Conservation (phyloP, 2,888 invertebrate genomes). For the Mayetiola destructor region DNA sequence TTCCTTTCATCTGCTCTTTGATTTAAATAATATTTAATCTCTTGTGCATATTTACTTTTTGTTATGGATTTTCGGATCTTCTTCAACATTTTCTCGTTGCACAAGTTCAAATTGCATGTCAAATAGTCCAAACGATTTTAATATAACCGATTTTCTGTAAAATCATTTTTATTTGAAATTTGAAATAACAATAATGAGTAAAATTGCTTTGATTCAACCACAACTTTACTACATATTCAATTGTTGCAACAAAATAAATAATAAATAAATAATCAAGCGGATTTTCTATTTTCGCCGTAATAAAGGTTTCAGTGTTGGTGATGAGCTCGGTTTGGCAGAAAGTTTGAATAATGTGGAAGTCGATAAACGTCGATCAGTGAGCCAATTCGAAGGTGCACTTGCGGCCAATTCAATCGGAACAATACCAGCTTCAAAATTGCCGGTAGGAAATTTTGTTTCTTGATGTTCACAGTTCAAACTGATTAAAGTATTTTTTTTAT, state of each 20-base stretch:
- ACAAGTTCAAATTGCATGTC: background rate
- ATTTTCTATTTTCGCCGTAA: background rate
- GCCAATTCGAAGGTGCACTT: slow-evolving; percentile 38
- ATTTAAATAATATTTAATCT: background rate
- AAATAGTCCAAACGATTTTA: slow-evolving; percentile 2
- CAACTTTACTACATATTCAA: too few relatives aligned
- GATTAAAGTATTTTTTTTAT: slow-evolving; percentile 15
- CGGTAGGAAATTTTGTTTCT: slow-evolving; percentile 19
- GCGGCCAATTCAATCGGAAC: slow-evolving; percentile 36
- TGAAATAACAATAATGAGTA: too few relatives aligned
- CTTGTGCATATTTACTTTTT: background rate
- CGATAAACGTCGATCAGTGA: slow-evolving; percentile 50
- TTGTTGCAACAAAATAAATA: too few relatives aligned
- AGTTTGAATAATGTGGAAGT: slow-evolving; percentile 65
- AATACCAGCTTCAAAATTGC: slow-evolving; percentile 25
- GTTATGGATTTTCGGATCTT: background rate
- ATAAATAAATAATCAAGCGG: too few relatives aligned
- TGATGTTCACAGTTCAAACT: background rate
- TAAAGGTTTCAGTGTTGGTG: slow-evolving; percentile 69
- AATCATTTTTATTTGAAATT: background rate
- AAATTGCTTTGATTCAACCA: too few relatives aligned
- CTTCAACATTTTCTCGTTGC: background rate
- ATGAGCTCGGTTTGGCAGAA: slow-evolving; percentile 72
- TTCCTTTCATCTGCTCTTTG: background rate
- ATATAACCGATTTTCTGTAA: background rate